Base-by-base conservation (phyloP, 2,888 invertebrate genomes). In the Pilophorus perplexus region DNA sequence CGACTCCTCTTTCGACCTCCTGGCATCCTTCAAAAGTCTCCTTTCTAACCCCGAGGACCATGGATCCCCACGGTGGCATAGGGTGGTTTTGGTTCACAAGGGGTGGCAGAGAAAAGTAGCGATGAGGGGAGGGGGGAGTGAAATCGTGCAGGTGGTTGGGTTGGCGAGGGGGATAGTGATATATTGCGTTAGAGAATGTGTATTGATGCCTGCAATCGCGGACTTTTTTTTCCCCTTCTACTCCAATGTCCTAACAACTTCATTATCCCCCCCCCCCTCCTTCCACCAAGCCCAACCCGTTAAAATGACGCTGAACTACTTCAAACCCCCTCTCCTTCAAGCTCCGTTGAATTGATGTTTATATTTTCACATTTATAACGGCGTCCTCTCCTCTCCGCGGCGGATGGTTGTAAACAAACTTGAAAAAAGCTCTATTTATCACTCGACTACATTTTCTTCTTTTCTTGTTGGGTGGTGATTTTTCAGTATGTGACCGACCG, bases 321-420 rank as follows among this genome's bases (percentile, higher is more conserved):
- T n/a, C n/a, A n/a, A n/a, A n/a, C n/a, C n/a, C n/a, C n/a, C 38
- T 14, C 22, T 5, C 44, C 22, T 8, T 16, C 12, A 16, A 12
- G 5, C 40, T 4, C 20, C 23, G 46, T 14, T 25, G 46, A 46
- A 22, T 46, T 46, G 46, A 46, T 23, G 46, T 46, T 46, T 46
- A 46, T 46, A 46, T 46, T 46, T 46, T 46, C 46, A 22, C 46
- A 46, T 46, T 46, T 46, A 46, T 46, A 23, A 46, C 46, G 22
- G 22, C 23, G 23, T 12, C 23, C n/a, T n/a, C n/a, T n/a, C n/a
- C n/a, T n/a, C n/a, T n/a, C n/a, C n/a, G n/a, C n/a, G n/a, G n/a
- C n/a, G n/a, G n/a, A n/a, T n/a, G 46, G 23, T 46, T 46, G 46
- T 46, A 46, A 46, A 46, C 46, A 46, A 46, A 46, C 46, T 46